Evolutionary conservation across 2,888 invertebrate genomes (phyloP).

Genomic region (Falcaria lacertinaria): DNA sequence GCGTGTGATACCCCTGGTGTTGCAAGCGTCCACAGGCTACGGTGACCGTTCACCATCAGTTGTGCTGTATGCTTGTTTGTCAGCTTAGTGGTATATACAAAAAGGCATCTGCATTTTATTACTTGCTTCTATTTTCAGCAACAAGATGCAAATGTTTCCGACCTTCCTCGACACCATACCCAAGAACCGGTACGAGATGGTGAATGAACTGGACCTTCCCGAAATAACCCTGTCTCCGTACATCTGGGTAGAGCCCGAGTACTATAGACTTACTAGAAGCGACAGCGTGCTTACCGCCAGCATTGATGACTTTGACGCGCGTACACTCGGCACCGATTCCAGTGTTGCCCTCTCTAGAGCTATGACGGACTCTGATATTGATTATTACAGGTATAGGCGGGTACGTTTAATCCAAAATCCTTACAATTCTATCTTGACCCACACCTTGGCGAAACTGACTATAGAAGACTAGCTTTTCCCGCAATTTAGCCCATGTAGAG

Average conservation of each 20-base stretch:
- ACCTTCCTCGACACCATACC: slow-evolving; percentile 52
- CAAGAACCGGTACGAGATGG: slow-evolving; percentile 50
- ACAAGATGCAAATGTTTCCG: slow-evolving; percentile 53
- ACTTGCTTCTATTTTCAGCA: not conserved
- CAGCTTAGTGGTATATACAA: no score
- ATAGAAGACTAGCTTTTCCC: no score
- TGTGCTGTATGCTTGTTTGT: no score
- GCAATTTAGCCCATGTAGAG: no score
- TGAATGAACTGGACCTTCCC: slow-evolving; percentile 57
- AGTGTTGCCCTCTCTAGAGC: slow-evolving; percentile 60
- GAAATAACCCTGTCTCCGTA: slow-evolving; percentile 51
- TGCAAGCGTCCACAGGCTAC: no score
- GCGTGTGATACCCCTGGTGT: no score
- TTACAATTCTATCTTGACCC: not conserved
- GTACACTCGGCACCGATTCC: slow-evolving; percentile 46
- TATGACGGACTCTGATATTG: slow-evolving; percentile 69
- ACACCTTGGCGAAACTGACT: no score
- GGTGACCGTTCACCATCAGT: no score
- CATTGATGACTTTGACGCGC: slow-evolving; percentile 31
- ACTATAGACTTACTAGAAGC: slow-evolving; percentile 28
- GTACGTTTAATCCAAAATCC: slow-evolving; percentile 31
- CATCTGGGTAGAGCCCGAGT: slow-evolving; percentile 44
- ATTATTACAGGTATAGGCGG: slow-evolving; percentile 51
- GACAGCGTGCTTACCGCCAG: slow-evolving; percentile 39
- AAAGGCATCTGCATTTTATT: no score